These are phyloP conservation scores for Limnephilus marmoratus DNA, from an alignment of 2,888 invertebrate genomes.

Conservation along the genomic window DNA sequence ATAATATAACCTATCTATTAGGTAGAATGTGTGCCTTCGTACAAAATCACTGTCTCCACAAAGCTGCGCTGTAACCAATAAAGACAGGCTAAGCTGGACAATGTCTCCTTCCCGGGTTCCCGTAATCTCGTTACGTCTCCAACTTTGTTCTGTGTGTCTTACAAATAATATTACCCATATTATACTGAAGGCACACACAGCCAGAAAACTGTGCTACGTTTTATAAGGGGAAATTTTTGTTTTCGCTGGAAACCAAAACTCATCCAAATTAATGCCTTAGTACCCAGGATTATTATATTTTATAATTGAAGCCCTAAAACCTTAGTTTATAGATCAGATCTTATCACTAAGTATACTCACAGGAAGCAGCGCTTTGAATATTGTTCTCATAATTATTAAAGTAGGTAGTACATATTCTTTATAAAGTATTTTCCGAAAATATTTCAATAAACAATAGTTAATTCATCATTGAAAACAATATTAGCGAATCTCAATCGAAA, in stretches of 20 bases:
- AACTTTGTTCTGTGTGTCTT: conserved; percentile 42
- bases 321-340: too few species aligned
- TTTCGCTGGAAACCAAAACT: not conserved
- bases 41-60: not conserved
- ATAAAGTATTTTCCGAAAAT: too few species aligned
- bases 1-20: not conserved
- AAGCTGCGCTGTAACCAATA: conserved; percentile 35
- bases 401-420: too few species aligned
- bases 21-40: conserved; percentile 3
- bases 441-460: too few species aligned
- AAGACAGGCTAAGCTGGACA: conserved; percentile 45
- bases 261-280: not conserved
- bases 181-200: not conserved
- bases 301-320: not conserved
- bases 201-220: not conserved
- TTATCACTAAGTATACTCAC: too few species aligned
- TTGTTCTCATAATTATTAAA: too few species aligned
- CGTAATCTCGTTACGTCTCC: conserved; percentile 38
- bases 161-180: conserved; percentile 10
- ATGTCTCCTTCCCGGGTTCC: conserved; percentile 6
- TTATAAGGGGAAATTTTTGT: not conserved
- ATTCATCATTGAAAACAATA: too few species aligned
- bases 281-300: not conserved
- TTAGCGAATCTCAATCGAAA: too few species aligned
- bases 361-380: too few species aligned